Conservation (phyloP, 2,888 invertebrate species). For the Chymomyza procnemis region DNA sequence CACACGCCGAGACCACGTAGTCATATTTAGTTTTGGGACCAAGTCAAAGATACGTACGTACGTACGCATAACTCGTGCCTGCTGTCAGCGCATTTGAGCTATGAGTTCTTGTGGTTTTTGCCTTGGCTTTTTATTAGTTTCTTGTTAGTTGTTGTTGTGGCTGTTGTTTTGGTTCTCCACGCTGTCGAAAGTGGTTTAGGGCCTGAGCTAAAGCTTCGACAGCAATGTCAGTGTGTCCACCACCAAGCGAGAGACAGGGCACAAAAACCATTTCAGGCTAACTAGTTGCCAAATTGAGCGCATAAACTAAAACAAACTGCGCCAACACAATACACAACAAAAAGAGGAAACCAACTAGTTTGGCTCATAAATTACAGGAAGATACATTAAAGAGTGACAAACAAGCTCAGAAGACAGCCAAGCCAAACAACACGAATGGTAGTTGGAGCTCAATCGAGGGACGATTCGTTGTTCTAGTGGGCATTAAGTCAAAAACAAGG, state of each 20-base stretch:
- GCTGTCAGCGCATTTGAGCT: slow-evolving; percentile 71
- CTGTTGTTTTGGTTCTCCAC: slow-evolving; percentile 7
- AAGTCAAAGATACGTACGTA: slow-evolving; percentile 39
- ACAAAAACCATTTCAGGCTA: slow-evolving; percentile 51
- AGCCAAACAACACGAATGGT: neutral
- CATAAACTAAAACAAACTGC: slow-evolving; percentile 62
- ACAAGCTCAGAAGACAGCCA: neutral
- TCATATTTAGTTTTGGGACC: slow-evolving; percentile 3
- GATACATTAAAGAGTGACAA: slow-evolving; percentile 38
- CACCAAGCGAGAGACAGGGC: slow-evolving; percentile 3
- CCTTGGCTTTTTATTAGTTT: slow-evolving; percentile 68
- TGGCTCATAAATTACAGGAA: slow-evolving; percentile 65
- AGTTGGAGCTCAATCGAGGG: neutral
- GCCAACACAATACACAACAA: slow-evolving; percentile 16
- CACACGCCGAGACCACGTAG: slow-evolving; percentile 23
- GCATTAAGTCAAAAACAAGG: slow-evolving; percentile 46
- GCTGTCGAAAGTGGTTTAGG: slow-evolving; percentile 50
- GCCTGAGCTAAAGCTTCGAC: slow-evolving; percentile 14
- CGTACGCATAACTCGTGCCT: slow-evolving; percentile 70
- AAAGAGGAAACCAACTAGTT: slow-evolving; percentile 42
- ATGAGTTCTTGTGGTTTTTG: slow-evolving; percentile 66
- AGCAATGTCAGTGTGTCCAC: slow-evolving; percentile 27
- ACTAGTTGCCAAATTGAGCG: slow-evolving; percentile 71
- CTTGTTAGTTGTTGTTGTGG: slow-evolving; percentile 42
- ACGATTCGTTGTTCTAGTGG: neutral